Percentiles rank a stretch among this genome's conserved stretches.
Evolutionary conservation across 2,797 vertebrate species (phyloP).

Genomic region (Anomalospiza imberbis): DNA sequence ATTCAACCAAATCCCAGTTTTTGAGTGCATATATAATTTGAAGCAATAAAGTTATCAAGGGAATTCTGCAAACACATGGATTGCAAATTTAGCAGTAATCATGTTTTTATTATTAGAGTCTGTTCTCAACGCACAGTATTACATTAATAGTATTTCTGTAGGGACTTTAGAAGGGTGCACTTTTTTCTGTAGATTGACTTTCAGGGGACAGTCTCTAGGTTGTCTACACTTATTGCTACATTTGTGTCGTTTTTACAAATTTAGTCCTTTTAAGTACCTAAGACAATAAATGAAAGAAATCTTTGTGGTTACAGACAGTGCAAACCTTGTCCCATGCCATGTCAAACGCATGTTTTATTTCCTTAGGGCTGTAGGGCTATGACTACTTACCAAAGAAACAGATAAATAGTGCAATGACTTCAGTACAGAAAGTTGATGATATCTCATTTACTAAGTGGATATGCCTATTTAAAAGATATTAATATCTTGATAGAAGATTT

Average conservation of each 20-base stretch:
- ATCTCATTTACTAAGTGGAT: slow-evolving; percentile 6
- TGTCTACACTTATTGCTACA: not conserved
- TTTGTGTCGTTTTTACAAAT: not conserved
- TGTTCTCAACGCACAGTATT: not conserved
- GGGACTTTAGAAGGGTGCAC: not conserved
- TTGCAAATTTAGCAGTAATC: not conserved
- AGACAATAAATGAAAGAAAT: not conserved
- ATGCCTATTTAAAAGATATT: slow-evolving; percentile 7
- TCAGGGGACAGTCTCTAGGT: not conserved
- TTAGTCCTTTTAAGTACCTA: not conserved
- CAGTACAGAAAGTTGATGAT: not conserved
- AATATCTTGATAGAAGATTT: not conserved
- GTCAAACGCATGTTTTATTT: not conserved
- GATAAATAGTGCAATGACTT: not conserved
- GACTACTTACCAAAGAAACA: not conserved
- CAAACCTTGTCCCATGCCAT: not conserved
- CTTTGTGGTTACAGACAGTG: not conserved
- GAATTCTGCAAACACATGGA: not conserved
- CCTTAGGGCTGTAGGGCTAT: not conserved
- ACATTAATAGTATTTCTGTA: not conserved
- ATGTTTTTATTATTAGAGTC: not conserved
- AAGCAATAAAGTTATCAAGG: not conserved
- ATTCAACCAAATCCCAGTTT: not conserved
- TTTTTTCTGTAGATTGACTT: not conserved
- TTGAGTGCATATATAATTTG: not conserved